Percentiles rank a stretch among this genome's conserved stretches.
Conservation (phyloP, 2,888 invertebrate species). For the Nymphalis polychloros region DNA sequence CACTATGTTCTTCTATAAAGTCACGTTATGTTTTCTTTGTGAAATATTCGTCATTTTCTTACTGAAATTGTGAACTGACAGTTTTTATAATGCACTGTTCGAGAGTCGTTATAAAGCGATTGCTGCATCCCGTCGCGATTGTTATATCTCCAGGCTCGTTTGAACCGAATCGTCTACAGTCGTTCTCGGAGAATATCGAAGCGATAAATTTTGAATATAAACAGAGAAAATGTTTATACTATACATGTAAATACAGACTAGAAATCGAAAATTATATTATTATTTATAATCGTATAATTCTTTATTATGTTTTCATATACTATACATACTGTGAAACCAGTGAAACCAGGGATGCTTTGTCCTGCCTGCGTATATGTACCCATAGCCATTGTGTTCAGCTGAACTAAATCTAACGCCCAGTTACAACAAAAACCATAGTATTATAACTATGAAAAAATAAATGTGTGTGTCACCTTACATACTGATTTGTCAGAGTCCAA, state of each 20-base stretch:
- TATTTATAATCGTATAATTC: neutral
- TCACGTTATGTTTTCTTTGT: conserved; percentile 20
- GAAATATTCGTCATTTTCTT: conserved; percentile 28
- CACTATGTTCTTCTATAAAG: conserved; percentile 4
- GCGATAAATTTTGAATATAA: conserved; percentile 7
- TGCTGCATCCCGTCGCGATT: conserved; percentile 24
- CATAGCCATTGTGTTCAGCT: no score
- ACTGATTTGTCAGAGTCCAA: no score
- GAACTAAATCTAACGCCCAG: no score
- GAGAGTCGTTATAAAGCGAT: conserved; percentile 31
- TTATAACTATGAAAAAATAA: no score
- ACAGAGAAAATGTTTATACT: neutral
- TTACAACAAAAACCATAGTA: no score
- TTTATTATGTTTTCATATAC: neutral
- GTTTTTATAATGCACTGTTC: conserved; percentile 33
- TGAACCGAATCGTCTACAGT: conserved; percentile 27
- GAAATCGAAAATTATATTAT: neutral
- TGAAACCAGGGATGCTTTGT: no score
- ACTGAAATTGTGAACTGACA: conserved; percentile 30
- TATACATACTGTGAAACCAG: no score
- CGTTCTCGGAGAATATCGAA: conserved; percentile 16
- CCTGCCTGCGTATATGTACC: no score
- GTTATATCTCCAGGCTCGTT: conserved; percentile 30
- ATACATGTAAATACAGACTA: neutral
- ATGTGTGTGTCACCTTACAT: no score